A percentile compares a stretch with the other conserved stretches of the same genome.
These are phyloP conservation scores for Philereme transversata DNA, from an alignment of 2,888 invertebrate species.

Conservation along the genomic window DNA sequence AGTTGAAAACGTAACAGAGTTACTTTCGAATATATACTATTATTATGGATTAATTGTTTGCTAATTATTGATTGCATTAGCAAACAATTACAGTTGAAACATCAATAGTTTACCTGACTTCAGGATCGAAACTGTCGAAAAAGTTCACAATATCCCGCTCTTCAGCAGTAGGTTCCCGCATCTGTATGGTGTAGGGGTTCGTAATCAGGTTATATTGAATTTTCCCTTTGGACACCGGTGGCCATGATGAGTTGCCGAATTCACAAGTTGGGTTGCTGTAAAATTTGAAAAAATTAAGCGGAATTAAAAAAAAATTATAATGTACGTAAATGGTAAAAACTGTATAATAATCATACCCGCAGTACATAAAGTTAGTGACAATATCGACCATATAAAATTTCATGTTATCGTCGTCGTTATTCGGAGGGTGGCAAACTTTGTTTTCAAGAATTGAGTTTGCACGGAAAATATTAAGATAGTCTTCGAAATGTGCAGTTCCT, in stretches of 20 bases:
- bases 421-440: slow-evolving; percentile 24
- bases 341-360: slow-evolving; percentile 3
- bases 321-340: neutral
- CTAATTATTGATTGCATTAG: no score
- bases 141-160: slow-evolving; percentile 12
- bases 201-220: slow-evolving; percentile 8
- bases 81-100: no score
- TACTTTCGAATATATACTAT: neutral
- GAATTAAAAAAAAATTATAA: no score
- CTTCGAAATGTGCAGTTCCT: slow-evolving; percentile 70
- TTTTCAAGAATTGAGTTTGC: slow-evolving; percentile 40
- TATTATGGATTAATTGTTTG: neutral
- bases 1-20: no score
- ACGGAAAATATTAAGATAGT: slow-evolving; percentile 69
- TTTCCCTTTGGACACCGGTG: slow-evolving; percentile 3
- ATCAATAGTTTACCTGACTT: neutral
- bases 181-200: slow-evolving; percentile 3
- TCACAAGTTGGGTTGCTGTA: slow-evolving; percentile 19
- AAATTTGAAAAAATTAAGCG: neutral
- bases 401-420: slow-evolving; percentile 37
- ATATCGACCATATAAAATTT: slow-evolving; percentile 37
- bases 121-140: slow-evolving; percentile 13
- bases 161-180: neutral
- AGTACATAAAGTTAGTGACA: slow-evolving; percentile 35
- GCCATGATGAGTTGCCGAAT: slow-evolving; percentile 9